Evolutionary conservation across 2,888 invertebrate genomes (phyloP).

Genomic region (Sialis fuliginosa): DNA sequence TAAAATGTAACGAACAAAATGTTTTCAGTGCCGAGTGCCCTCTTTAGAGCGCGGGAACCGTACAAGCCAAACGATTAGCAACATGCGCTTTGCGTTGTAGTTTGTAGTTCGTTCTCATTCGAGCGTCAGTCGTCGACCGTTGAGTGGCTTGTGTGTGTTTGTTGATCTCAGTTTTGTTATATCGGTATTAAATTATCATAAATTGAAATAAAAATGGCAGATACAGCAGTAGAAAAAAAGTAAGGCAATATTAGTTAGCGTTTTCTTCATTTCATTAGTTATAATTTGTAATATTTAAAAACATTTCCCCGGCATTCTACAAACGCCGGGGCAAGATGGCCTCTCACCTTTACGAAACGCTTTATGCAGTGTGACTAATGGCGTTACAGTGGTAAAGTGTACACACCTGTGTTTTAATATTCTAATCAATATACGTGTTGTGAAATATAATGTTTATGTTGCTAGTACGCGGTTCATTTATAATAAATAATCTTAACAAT

Average conservation of each 20-base stretch:
- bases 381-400: background rate
- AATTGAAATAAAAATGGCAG: conserved; percentile 37
- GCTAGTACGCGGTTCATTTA: too few species aligned
- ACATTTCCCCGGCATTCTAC: conserved; percentile 19
- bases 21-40: conserved; percentile 9
- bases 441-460: too few species aligned
- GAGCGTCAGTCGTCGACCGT: conserved; percentile 10
- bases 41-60: conserved; percentile 12
- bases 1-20: too few species aligned
- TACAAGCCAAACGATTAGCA: background rate
- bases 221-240: conserved; percentile 40
- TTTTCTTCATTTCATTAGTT: too few species aligned
- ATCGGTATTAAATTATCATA: conserved; percentile 6
- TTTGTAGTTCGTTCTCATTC: conserved; percentile 9
- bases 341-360: conserved; percentile 9
- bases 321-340: conserved; percentile 33
- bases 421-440: too few species aligned
- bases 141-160: conserved; percentile 1
- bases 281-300: background rate
- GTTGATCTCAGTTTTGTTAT: conserved; percentile 5
- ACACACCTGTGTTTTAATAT: too few species aligned
- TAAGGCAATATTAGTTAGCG: conserved; percentile 28
- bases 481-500: too few species aligned
- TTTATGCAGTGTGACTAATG: background rate
- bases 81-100: background rate